Conservation (phyloP, 2,888 invertebrate genomes). For the Oscheius sp. region DNA sequence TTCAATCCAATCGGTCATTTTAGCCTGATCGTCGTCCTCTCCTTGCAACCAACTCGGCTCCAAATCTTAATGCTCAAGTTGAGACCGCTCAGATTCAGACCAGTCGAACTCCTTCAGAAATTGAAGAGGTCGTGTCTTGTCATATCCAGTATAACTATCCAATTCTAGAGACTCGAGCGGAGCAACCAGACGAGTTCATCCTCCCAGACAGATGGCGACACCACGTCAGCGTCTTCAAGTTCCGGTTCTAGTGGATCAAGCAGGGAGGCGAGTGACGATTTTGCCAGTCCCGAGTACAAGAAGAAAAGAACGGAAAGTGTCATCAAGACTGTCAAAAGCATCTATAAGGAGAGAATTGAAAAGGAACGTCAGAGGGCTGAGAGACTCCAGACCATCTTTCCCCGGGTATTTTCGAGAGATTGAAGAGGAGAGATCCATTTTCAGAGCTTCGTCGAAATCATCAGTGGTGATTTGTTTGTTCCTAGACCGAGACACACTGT, state of each 20-base stretch:
- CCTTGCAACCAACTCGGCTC: too few relatives aligned
- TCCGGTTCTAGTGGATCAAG: neutral
- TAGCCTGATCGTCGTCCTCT: too few relatives aligned
- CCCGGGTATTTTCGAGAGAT: neutral
- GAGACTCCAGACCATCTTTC: neutral
- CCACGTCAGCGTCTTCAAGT: neutral
- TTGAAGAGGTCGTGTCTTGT: too few relatives aligned
- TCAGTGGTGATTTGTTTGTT: neutral
- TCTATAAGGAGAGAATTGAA: conserved; percentile 1
- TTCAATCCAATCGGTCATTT: too few relatives aligned
- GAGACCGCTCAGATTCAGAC: too few relatives aligned
- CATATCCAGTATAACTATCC: too few relatives aligned
- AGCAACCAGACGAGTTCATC: too few relatives aligned
- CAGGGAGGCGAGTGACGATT: neutral
- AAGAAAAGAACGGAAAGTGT: conserved; percentile 21
- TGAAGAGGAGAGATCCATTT: neutral
- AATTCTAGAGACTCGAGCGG: too few relatives aligned
- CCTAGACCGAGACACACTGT: neutral
- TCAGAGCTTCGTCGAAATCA: neutral
- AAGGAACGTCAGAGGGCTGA: neutral
- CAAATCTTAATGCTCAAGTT: too few relatives aligned
- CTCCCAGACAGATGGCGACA: neutral
- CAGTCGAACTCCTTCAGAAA: too few relatives aligned
- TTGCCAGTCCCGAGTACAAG: neutral
- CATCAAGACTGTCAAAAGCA: neutral